Evolutionary conservation across 2,113 vertebrate species (phyloP).

Genomic region (Poecilia latipinna): DNA sequence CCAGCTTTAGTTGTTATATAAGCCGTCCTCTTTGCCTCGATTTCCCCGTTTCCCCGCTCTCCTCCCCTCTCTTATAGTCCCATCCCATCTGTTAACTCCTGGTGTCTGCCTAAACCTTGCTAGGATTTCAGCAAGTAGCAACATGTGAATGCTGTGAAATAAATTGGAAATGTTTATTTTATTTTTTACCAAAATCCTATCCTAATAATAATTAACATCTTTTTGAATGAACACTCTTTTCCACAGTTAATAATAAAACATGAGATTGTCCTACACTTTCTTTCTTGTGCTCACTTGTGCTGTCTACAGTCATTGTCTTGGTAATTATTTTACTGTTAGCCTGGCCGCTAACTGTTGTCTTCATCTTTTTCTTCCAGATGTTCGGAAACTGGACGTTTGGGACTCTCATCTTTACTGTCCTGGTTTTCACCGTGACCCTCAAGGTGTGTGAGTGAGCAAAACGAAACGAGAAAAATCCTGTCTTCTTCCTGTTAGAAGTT

Average conservation of each 20-base stretch:
- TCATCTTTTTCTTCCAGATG: slow-evolving; percentile 78
- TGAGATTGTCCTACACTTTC: not conserved
- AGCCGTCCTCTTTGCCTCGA: slow-evolving; percentile 27
- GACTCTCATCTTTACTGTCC: slow-evolving; percentile 94
- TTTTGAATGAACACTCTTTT: not conserved
- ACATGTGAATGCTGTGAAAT: slow-evolving; percentile 2
- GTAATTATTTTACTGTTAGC: slow-evolving; percentile 4
- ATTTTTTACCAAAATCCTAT: slow-evolving; percentile 2
- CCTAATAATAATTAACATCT: not conserved
- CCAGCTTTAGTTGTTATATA: slow-evolving; percentile 36
- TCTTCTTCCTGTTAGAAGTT: too few relatives aligned
- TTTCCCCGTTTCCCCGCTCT: slow-evolving; percentile 12
- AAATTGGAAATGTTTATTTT: not conserved
- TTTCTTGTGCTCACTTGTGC: not conserved
- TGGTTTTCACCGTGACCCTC: slow-evolving; percentile 94
- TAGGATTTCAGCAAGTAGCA: slow-evolving; percentile 36
- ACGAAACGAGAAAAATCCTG: too few relatives aligned
- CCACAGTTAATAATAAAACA: not conserved
- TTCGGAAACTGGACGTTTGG: slow-evolving; percentile 99
- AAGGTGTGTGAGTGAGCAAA: slow-evolving; percentile 82
- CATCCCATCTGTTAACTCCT: slow-evolving; percentile 56
- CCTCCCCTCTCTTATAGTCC: slow-evolving; percentile 25
- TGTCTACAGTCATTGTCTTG: not conserved
- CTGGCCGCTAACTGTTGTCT: slow-evolving; percentile 18
- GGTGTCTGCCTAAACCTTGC: slow-evolving; percentile 35